Conservation (phyloP, 2,113 vertebrate species). For the Cyprinodon variegatus region DNA sequence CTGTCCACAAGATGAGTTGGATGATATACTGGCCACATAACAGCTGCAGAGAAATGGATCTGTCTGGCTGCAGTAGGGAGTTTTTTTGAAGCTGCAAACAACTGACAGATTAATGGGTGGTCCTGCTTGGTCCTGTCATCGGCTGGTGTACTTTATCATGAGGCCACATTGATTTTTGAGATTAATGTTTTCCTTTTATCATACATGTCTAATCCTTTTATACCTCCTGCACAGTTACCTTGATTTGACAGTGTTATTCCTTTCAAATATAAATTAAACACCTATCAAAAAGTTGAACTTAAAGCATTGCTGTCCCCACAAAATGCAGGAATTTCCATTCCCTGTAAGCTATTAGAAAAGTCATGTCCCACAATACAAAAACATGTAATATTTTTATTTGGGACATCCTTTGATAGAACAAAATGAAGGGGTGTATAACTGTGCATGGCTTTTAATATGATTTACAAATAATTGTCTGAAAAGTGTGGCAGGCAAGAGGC, state of each 20-base stretch:
- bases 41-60: conserved; percentile 7
- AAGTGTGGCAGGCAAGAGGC: too few species aligned
- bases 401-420: neutral
- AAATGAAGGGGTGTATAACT: too few species aligned
- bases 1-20: neutral
- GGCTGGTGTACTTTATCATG: neutral
- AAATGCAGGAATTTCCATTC: neutral
- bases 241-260: neutral
- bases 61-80: neutral
- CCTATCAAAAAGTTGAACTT: neutral
- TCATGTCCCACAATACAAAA: neutral
- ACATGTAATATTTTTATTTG: neutral
- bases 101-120: conserved; percentile 10
- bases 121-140: neutral
- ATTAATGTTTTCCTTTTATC: conserved; percentile 19
- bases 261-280: neutral
- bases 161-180: neutral
- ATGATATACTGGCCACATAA: conserved; percentile 3
- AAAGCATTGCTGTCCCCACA: neutral
- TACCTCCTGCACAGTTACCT: neutral
- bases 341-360: neutral
- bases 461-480: too few species aligned
- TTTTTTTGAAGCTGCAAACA: conserved; percentile 10
- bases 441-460: too few species aligned
- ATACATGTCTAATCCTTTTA: neutral